Conservation (phyloP, 2,888 invertebrate species). For the Laothoe populi region DNA sequence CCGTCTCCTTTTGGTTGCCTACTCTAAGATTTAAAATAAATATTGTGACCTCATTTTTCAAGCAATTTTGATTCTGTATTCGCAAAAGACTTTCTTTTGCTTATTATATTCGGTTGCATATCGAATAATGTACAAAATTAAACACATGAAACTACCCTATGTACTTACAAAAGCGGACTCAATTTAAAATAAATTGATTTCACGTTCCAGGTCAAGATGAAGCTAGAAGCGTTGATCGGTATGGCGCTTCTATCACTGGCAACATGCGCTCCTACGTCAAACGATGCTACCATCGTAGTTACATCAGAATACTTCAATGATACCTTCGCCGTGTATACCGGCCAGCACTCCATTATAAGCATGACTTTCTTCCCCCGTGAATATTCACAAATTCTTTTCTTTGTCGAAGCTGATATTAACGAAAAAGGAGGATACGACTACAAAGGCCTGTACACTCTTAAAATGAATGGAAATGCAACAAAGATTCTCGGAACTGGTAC, state of each 20-base stretch:
- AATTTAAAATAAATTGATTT: no score
- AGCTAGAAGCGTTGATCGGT: neutral
- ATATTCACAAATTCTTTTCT: constrained; percentile 35
- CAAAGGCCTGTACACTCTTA: constrained; percentile 53
- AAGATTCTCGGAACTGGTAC: constrained; percentile 55
- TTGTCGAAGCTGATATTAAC: constrained; percentile 47
- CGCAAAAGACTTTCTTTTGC: no score
- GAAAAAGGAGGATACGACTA: constrained; percentile 42
- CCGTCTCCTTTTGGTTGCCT: no score
- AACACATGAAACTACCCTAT: no score
- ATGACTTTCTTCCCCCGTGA: constrained; percentile 49
- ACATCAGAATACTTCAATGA: constrained; percentile 30
- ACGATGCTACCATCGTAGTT: constrained; percentile 29
- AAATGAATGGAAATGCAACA: constrained; percentile 41
- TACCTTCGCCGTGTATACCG: constrained; percentile 40
- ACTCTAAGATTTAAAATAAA: no score
- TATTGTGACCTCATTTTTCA: no score
- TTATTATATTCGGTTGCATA: no score
- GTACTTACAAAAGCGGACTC: no score
- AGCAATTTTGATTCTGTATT: no score
- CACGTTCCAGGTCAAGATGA: constrained; percentile 2
- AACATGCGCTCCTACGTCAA: neutral
- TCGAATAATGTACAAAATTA: no score
- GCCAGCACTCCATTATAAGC: constrained; percentile 51
- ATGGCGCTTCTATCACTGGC: neutral